phyloP scores from a whole-genome alignment of 2,113 vertebrate species.

The Athene cunicularia region DNA sequence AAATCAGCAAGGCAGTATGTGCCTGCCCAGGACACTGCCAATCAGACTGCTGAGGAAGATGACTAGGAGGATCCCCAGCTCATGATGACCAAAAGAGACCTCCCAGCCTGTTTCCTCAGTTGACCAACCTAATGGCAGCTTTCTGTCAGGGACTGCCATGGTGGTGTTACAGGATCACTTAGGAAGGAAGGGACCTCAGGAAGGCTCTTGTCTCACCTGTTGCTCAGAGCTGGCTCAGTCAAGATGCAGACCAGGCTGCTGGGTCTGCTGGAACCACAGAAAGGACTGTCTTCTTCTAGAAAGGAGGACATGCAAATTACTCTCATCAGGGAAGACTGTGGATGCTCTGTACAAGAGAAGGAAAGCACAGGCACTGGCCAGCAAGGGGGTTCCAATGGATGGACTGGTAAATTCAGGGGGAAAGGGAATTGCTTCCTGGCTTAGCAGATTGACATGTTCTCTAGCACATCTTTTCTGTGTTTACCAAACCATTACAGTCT shows the following conservation, averaged over 20 bases:
- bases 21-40: not conserved
- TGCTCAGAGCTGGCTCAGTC: not conserved
- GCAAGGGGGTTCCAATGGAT: not conserved
- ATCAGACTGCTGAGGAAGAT: not conserved
- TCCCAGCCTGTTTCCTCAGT: not conserved
- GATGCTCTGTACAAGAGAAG: not conserved
- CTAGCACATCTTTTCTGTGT: not conserved
- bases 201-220: not conserved
- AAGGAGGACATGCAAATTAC: not conserved
- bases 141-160: not conserved
- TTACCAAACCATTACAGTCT: not conserved
- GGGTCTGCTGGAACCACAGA: not conserved
- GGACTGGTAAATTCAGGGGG: not conserved
- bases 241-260: fast-evolving
- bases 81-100: not conserved
- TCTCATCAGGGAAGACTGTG: not conserved
- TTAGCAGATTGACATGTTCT: not conserved
- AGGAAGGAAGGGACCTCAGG: not conserved
- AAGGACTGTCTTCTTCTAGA: not conserved
- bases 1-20: not conserved
- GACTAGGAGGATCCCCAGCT: not conserved
- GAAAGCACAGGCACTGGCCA: not conserved
- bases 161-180: not conserved
- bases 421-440: not conserved
- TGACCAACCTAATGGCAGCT: not conserved